Evolutionary conservation across 2,113 vertebrate genomes (phyloP), one percentile per base, ranked within the genome.

Genomic region (Scytalopus superciliaris): DNA sequence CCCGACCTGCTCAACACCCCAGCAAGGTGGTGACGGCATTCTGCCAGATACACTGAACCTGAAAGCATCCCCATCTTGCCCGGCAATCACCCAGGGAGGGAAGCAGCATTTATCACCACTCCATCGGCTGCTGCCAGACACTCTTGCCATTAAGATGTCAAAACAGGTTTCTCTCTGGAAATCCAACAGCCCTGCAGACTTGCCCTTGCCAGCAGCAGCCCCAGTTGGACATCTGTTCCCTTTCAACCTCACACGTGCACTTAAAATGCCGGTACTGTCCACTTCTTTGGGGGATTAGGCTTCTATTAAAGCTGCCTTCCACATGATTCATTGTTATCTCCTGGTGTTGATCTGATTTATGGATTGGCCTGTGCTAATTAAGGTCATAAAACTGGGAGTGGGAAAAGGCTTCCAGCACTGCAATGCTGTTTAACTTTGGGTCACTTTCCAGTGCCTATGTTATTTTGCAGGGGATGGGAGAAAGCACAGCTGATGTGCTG

Each of bases 271-370:
- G 0, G 81, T 52, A 53, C 89, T 84, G 81, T 92, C 92, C 93
- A 94, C 92, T 92, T 96, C 90, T 92, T 95, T 1, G 5, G 86
- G 79, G 94, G 69, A 95, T 96, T 92, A 91, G 60, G 74, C 68
- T 90, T 77, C 83, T 84, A 95, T 93, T 96, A 96, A 91, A 93
- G 56, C 92, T 96, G 93, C 88, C 86, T 94, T 93, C 81, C 2
- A 0, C 83, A 84, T 94, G 93, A 96, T 95, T 94, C 92, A 94
- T 89, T 84, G 76, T 60, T 95, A 87, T 96, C 93, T 95, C 69
- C 69, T 45, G 16, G 95, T 93, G 96, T 89, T 93, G 95, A 96
- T 95, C 90, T 97, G 97, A 97, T 96, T 96, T 97, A 96, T 96
- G 92, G 90, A 93, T 84, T 89, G 63, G 80, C 67, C 78, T 84